Base-by-base conservation (phyloP, 2,888 invertebrate species). In the Dexiosoma caninum region DNA sequence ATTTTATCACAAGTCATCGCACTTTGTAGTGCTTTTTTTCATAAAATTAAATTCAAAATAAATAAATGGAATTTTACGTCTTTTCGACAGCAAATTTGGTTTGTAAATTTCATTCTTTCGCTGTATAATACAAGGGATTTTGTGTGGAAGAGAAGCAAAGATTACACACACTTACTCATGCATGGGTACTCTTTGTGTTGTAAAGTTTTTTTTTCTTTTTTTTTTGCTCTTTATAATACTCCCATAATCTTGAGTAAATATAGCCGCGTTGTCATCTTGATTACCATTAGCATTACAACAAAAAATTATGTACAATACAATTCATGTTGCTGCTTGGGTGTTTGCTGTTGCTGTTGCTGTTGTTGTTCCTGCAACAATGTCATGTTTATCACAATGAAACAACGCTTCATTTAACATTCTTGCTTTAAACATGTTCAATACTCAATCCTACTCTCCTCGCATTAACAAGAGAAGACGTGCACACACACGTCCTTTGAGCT, bases 361-460 rank as follows among this genome's bases (percentile, higher is more conserved):
- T 74, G 51, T 27, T 9, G 32, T 9, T n/a, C n/a, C 40, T 42
- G 67, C 67, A 80, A 77, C 70, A 72, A 62, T 80, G 77, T 77
- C 76, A 71, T 66, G 80, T 80, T 77, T 80, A 77, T 77, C 80
- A 80, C 80, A 80, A 77, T 77, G 67, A 71, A 55, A 49, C 71
- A 81, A 83, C 81, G 83, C 76, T 82, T 82, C 81, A 82, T 83
- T 83, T 78, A 82, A 69, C 80, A 49, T 77, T 60, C 60, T 51
- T 32, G 10, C 19, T 30, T 44, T 51, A 37, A 67, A 51, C 75
- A 60, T 67, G 59, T 75, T 67, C 27, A 35, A 60, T 46, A 40
- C 35, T 14, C 27, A 44, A 62, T 37, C 42, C 6, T 53, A 37
- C 32, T 35, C 46, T 14, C 27, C 46, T 14, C 27, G 14, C 23